Evolutionary conservation across 2,888 invertebrate species (phyloP).

Genomic region (Chloromyia formosa): DNA sequence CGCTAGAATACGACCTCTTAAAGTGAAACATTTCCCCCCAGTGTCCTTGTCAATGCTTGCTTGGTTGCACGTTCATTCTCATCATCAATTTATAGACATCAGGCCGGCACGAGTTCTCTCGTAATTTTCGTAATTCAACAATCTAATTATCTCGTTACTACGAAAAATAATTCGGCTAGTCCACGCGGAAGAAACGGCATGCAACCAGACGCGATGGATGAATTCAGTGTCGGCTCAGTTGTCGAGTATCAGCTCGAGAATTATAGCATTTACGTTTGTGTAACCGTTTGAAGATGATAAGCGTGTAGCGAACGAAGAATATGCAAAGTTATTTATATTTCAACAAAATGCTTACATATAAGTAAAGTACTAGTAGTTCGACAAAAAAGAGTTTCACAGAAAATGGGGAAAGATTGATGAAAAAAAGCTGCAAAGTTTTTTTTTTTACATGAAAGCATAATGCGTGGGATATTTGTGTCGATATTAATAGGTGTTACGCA

Average conservation of each 20-base stretch:
- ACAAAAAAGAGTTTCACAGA: background rate
- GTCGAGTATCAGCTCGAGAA: too few relatives aligned
- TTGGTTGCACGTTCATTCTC: background rate
- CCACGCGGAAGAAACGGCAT: background rate
- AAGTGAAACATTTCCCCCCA: too few relatives aligned
- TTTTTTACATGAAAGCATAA: background rate
- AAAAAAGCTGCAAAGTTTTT: background rate
- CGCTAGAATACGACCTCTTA: too few relatives aligned
- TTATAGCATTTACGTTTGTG: too few relatives aligned
- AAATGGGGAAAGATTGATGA: background rate
- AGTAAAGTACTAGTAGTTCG: background rate
- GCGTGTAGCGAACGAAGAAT: background rate
- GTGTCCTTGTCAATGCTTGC: background rate
- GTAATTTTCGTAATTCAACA: conserved; percentile 8
- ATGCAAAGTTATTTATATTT: background rate
- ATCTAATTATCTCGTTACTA: conserved; percentile 34
- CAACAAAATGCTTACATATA: background rate
- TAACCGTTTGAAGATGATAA: conserved; percentile 8
- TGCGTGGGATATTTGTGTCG: conserved; percentile 16
- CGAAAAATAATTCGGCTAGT: conserved; percentile 9
- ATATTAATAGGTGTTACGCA: conserved; percentile 27
- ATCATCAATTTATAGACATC: background rate
- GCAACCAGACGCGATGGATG: too few relatives aligned
- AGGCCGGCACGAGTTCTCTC: conserved; percentile 17
- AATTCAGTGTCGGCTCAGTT: too few relatives aligned